These are phyloP conservation scores for Osmerus mordax DNA, from an alignment of 2,113 vertebrate species.

Conservation along the genomic window DNA sequence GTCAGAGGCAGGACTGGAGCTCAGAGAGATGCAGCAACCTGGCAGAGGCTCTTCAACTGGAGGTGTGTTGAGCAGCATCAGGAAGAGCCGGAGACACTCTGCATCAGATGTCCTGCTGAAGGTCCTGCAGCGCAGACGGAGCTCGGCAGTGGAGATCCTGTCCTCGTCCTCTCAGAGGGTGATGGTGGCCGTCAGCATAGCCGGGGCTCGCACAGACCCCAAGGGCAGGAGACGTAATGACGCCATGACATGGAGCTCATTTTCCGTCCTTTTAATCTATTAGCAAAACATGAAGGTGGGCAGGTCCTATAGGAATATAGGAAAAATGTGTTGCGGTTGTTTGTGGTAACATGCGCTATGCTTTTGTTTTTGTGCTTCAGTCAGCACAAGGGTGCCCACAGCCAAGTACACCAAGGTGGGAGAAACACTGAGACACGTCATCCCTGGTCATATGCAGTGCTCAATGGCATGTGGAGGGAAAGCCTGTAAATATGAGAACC, in stretches of 20 bases:
- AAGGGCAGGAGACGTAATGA: constrained; percentile 74
- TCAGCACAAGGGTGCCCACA: constrained; percentile 76
- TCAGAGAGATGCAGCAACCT: constrained; percentile 62
- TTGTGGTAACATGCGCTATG: not conserved
- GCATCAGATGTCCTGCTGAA: constrained; percentile 72
- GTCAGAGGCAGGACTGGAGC: constrained; percentile 2
- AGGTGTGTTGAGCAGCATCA: constrained; percentile 65
- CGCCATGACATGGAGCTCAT: not conserved
- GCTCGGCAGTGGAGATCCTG: constrained; percentile 74
- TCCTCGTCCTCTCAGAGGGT: constrained; percentile 78
- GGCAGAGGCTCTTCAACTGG: constrained; percentile 46
- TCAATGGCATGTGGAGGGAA: constrained; percentile 94
- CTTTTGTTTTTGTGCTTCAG: constrained; percentile 51
- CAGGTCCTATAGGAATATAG: too few relatives aligned
- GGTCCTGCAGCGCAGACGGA: constrained; percentile 67
- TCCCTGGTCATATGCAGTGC: constrained; percentile 93
- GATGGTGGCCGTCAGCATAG: constrained; percentile 76
- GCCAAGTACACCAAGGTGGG: constrained; percentile 96
- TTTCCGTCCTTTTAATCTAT: not conserved
- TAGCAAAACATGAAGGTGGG: too few relatives aligned
- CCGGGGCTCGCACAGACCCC: constrained; percentile 60
- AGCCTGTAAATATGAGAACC: constrained; percentile 97
- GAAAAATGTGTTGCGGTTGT: too few relatives aligned
- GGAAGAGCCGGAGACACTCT: constrained; percentile 74
- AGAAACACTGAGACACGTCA: constrained; percentile 89